Base-by-base conservation (phyloP, 2,113 vertebrate genomes). In the Madoqua kirkii region DNA sequence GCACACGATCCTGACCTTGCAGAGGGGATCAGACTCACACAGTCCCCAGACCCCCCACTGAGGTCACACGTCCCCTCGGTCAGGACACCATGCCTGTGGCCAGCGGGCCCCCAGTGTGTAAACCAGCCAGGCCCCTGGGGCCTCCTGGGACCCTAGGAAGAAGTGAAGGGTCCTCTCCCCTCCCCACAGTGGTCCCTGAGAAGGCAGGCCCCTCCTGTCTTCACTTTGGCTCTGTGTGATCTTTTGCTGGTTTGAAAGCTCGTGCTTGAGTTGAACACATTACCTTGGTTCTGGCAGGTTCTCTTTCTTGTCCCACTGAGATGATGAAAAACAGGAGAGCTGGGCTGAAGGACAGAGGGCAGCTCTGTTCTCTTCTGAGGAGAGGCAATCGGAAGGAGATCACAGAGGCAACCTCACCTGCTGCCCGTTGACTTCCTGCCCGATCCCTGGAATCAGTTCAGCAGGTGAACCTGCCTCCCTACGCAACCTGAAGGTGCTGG, bases 321-420 rank as follows among this genome's bases (percentile, higher is more conserved):
- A 0, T 36, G 33, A 3, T 2, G 33, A 67, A 2, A 36, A 67
- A 67, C 64, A 36, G 62, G 62, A n/a, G 64, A 67, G 33, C 17
- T 36, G 64, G 33, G 62, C 62, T 1, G 62, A n/a, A n/a, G 7
- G 62, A 4, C 7, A 0, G 1, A 31, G 1, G 3, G 15, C 33
- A 17, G 62, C 15, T 0, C 62, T 67, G 16, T 19, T 4, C 33
- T 67, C 33, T 67, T 17, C 31, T 17, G 16, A 19, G 62, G 33
- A 9, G 31, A 67, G 16, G 1, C 3, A 7, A n/a, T 33, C 0
- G 0, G 62, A 9, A 64, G 31, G 62, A 64, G 62, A 17, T 9
- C 62, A n/a, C 62, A n/a, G 33, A 0, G 0, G 33, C 62, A n/a
- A 33, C 62, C 31, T 67, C 62, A 9, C 62, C 62, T 19, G 16